Evolutionary conservation across 64 coral and sea anemone species (phyloP).

Genomic region (Pachyseris speciosa): DNA sequence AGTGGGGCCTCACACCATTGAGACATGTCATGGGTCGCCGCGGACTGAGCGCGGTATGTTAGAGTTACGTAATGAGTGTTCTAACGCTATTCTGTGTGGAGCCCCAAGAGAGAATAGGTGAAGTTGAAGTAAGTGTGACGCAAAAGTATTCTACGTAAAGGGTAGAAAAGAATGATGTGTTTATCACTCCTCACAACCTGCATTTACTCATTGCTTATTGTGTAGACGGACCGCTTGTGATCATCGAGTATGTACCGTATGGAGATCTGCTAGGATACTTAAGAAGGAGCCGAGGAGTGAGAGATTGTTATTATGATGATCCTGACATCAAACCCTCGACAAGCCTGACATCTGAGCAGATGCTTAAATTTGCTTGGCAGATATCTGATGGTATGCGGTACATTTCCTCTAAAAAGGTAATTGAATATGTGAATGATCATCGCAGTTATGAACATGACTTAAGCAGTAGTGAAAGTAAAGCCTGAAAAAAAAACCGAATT

Average conservation of each 20-base stretch:
- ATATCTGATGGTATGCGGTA: slow-evolving; percentile 19
- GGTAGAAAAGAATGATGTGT: too few species aligned
- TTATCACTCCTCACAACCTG: too few species aligned
- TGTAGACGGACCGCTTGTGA: background rate
- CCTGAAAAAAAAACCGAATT: too few species aligned
- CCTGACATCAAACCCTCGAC: slow-evolving; percentile 1
- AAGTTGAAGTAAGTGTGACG: too few species aligned
- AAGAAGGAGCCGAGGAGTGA: background rate
- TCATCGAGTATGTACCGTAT: slow-evolving; percentile 13
- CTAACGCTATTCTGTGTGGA: too few species aligned
- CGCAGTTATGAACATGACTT: background rate
- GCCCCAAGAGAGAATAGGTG: too few species aligned
- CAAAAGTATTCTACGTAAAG: too few species aligned
- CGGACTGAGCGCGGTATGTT: too few species aligned
- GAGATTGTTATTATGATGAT: background rate
- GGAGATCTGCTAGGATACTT: slow-evolving; percentile 23
- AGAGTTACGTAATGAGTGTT: too few species aligned
- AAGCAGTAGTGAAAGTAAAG: too few species aligned
- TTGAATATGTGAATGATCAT: background rate
- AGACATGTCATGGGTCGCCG: too few species aligned
- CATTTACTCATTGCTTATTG: background rate
- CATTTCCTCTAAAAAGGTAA: slow-evolving; percentile 2
- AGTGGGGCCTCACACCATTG: too few species aligned
- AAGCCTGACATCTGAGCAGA: slow-evolving; percentile 11
- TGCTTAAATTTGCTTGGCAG: slow-evolving; percentile 17